Evolutionary conservation across 2,888 invertebrate genomes (phyloP).

Genomic region (Noctua fimbriata): DNA sequence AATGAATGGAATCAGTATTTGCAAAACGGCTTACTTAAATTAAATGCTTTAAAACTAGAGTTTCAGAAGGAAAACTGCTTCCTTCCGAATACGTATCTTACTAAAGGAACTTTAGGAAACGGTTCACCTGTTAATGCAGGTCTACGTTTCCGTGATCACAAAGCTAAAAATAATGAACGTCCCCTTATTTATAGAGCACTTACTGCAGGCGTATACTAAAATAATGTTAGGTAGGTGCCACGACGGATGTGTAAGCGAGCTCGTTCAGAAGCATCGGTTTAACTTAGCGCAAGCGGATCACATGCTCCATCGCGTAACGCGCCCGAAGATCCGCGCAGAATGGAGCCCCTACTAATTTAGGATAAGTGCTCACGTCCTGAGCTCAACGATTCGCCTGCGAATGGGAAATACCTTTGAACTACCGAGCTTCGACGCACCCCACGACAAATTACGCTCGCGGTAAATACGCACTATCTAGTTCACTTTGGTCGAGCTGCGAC

Average conservation of each 20-base stretch:
- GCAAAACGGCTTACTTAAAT: conserved; percentile 18
- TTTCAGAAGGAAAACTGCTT: background rate
- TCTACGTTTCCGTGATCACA: conserved; percentile 23
- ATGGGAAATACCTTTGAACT: conserved; percentile 79
- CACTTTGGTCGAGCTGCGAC: conserved; percentile 44
- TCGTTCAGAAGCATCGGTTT: conserved; percentile 77
- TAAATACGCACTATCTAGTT: conserved; percentile 71
- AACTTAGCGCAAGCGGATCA: conserved; percentile 79
- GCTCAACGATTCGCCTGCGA: conserved; percentile 77
- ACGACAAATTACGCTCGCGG: conserved; percentile 73
- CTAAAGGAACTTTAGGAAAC: conserved; percentile 8
- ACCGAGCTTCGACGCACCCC: conserved; percentile 72
- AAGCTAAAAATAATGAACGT: conserved; percentile 53
- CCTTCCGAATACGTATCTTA: background rate
- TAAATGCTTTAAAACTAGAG: conserved; percentile 16
- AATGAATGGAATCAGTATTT: conserved; percentile 17
- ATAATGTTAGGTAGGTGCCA: conserved; percentile 56
- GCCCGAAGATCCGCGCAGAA: conserved; percentile 73
- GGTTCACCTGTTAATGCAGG: conserved; percentile 16
- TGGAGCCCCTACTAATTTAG: conserved; percentile 82
- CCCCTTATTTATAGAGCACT: conserved; percentile 51
- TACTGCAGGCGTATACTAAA: conserved; percentile 53
- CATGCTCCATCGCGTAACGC: conserved; percentile 80
- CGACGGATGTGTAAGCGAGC: conserved; percentile 71
- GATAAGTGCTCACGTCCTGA: conserved; percentile 85